A percentile compares a stretch with the other conserved stretches of the same genome.
phyloP scores from a whole-genome alignment of 2,113 vertebrate genomes.

The Menura novaehollandiae region DNA sequence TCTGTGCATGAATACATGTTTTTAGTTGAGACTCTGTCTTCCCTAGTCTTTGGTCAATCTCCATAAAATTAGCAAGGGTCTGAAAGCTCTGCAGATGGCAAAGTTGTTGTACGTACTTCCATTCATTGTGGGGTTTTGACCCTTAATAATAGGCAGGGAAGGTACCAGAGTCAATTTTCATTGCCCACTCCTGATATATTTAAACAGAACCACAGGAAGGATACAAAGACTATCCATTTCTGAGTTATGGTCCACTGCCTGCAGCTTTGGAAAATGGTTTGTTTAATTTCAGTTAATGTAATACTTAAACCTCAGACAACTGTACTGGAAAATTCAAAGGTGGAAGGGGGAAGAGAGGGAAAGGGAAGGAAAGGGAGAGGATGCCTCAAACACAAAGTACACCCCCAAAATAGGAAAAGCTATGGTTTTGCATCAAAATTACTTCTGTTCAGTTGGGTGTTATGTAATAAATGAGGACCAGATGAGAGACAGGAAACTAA shows the following conservation, averaged over 20 bases:
- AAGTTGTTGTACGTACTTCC: slow-evolving; percentile 3
- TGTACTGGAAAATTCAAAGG: neutral
- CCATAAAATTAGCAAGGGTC: slow-evolving; percentile 51
- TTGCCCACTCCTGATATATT: neutral
- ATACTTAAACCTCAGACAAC: neutral
- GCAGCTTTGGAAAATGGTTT: neutral
- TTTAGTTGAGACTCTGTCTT: slow-evolving; percentile 31
- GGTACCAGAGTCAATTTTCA: slow-evolving; percentile 6
- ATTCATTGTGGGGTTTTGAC: slow-evolving; percentile 15
- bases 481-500: neutral
- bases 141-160: slow-evolving; percentile 22
- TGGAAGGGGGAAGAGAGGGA: accelerated
- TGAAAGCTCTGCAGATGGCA: slow-evolving; percentile 53
- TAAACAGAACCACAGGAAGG: neutral
- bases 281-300: neutral
- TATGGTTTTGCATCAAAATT: neutral
- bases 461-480: neutral
- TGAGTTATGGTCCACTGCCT: neutral
- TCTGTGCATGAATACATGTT: neutral
- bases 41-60: neutral
- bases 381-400: neutral
- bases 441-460: neutral
- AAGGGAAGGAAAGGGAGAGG: no score
- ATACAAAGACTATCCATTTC: neutral
- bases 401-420: neutral